phyloP scores from a whole-genome alignment of 2,888 invertebrate species.

The Euspilapteryx auroguttella region DNA sequence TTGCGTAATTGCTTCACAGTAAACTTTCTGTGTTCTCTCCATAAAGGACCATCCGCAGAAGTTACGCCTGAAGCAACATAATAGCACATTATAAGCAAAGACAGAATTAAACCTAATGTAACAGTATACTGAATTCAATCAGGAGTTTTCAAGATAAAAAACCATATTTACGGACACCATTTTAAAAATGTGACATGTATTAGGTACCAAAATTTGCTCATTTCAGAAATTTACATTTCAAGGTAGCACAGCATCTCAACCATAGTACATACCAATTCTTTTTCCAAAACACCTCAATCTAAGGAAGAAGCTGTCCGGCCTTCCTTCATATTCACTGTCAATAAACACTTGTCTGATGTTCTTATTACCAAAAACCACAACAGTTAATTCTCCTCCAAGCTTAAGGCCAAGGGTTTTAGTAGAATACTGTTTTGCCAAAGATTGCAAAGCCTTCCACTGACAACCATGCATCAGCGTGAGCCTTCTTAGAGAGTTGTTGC shows the following conservation, averaged over 20 bases:
- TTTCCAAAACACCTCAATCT: slow-evolving; percentile 67
- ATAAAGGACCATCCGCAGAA: slow-evolving; percentile 67
- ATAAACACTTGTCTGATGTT: slow-evolving; percentile 64
- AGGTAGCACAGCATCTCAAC: no score
- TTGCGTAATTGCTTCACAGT: slow-evolving; percentile 65
- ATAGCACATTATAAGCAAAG: no score
- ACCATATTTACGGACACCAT: no score
- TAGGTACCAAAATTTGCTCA: no score
- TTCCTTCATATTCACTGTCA: slow-evolving; percentile 67
- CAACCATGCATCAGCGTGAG: slow-evolving; percentile 25
- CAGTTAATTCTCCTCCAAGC: slow-evolving; percentile 62
- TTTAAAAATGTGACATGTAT: no score
- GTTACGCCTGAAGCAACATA: slow-evolving; percentile 62
- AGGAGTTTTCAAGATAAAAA: no score
- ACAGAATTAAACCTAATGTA: no score
- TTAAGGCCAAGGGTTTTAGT: slow-evolving; percentile 70
- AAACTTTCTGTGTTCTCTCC: slow-evolving; percentile 69
- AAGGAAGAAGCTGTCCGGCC: slow-evolving; percentile 73
- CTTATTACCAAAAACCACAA: slow-evolving; percentile 64
- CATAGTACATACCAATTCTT: slow-evolving; percentile 60
- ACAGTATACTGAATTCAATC: no score
- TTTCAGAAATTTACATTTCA: no score
- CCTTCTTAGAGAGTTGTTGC: slow-evolving; percentile 20
- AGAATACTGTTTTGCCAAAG: slow-evolving; percentile 54
- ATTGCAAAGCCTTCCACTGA: slow-evolving; percentile 63